A percentile compares a stretch with the other conserved stretches of the same genome.
These are phyloP conservation scores for Styela clava DNA, from an alignment of 23 tunicate genomes.

Conservation along the genomic window DNA sequence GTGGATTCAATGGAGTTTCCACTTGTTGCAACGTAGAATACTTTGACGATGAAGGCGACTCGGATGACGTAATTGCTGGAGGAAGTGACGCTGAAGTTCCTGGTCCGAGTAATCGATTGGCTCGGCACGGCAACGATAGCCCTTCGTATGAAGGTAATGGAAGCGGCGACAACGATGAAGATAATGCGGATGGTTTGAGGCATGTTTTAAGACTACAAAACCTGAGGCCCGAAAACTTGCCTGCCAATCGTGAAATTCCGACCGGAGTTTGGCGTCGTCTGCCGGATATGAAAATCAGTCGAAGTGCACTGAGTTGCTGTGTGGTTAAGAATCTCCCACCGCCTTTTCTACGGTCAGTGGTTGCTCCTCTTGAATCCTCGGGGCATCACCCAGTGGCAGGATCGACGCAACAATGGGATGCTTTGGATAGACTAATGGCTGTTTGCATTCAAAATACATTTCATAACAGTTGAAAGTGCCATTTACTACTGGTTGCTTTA, in stretches of 20 bases:
- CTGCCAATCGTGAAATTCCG: not conserved
- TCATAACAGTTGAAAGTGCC: not conserved
- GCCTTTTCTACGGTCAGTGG: slow-evolving; percentile 40
- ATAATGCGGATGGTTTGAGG: not conserved
- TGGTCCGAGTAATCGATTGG: not conserved
- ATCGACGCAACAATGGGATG: not conserved
- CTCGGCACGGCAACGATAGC: not conserved
- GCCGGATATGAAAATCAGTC: slow-evolving; percentile 54
- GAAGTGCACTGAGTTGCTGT: slow-evolving; percentile 89
- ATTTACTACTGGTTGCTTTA: too few species aligned
- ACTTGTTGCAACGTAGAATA: slow-evolving; percentile 78
- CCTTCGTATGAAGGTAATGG: not conserved
- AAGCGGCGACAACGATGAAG: slow-evolving; percentile 5
- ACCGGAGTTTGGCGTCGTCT: slow-evolving; percentile 40
- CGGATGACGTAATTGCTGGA: not conserved
- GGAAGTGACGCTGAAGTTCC: not conserved
- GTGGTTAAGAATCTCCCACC: slow-evolving; percentile 54
- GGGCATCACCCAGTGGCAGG: slow-evolving; percentile 10
- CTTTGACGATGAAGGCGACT: slow-evolving; percentile 36
- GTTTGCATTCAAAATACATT: slow-evolving; percentile 9
- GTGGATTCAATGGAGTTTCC: slow-evolving; percentile 67
- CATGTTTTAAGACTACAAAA: not conserved
- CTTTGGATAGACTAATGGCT: slow-evolving; percentile 9
- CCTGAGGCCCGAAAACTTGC: not conserved
- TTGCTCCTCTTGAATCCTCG: slow-evolving; percentile 9